These are phyloP conservation scores for Fulmarus glacialis DNA, from an alignment of 2,113 vertebrate species.

Conservation along the genomic window DNA sequence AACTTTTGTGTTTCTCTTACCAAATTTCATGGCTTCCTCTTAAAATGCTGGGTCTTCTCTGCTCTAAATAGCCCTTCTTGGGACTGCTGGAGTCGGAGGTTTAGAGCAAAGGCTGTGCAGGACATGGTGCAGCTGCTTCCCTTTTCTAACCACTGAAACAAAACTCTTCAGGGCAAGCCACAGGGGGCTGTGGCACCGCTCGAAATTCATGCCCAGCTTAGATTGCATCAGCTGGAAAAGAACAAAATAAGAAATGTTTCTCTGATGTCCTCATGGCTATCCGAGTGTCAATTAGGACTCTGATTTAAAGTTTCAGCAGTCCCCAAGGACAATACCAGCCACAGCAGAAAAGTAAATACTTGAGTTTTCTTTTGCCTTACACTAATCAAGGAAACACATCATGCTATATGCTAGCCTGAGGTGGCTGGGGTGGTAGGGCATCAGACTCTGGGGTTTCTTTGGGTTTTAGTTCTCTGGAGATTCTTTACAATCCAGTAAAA, in stretches of 20 bases:
- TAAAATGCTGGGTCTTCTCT: background rate
- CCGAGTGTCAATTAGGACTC: conserved; percentile 20
- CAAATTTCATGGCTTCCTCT: background rate
- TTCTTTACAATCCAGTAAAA: background rate
- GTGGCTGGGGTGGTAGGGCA: background rate
- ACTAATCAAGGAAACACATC: background rate
- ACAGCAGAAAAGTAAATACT: conserved; percentile 15
- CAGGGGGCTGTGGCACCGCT: background rate
- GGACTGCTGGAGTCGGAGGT: background rate
- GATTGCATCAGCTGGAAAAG: background rate
- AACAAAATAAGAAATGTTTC: background rate
- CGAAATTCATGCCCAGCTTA: background rate
- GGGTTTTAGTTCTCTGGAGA: background rate
- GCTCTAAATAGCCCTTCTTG: background rate
- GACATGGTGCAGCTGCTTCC: background rate
- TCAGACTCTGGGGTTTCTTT: background rate
- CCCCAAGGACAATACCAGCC: conserved; percentile 13
- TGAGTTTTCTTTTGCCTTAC: background rate
- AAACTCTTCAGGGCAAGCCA: background rate
- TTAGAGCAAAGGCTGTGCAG: background rate
- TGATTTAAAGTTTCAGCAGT: conserved; percentile 46
- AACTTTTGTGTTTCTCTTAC: background rate
- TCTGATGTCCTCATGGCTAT: background rate
- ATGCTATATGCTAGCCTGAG: background rate
- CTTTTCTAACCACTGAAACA: background rate